Conservation (phyloP, 2,797 vertebrate genomes). For the Pteronotus mesoamericanus region DNA sequence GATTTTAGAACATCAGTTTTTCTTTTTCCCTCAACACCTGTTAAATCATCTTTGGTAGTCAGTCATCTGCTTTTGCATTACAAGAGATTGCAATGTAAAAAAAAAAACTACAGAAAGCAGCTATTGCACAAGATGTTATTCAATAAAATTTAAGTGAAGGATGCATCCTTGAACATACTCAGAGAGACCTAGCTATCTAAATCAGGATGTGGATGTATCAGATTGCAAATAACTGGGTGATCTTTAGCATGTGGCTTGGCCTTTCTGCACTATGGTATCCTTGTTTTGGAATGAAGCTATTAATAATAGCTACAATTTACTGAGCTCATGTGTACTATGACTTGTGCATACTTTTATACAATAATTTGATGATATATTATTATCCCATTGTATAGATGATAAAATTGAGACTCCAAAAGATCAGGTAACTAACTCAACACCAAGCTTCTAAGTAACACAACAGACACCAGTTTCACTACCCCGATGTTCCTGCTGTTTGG, state of each 20-base stretch:
- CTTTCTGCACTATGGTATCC: not conserved
- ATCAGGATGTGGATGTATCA: not conserved
- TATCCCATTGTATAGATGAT: not conserved
- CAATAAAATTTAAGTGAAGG: not conserved
- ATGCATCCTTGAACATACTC: not conserved
- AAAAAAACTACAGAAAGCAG: not conserved
- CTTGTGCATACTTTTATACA: not conserved
- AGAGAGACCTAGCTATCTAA: not conserved
- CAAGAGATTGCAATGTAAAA: slow-evolving; percentile 40
- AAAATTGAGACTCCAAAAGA: not conserved
- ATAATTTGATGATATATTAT: not conserved
- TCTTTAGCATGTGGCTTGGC: not conserved
- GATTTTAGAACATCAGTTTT: not conserved
- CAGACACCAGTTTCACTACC: not conserved
- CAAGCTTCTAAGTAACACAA: not conserved
- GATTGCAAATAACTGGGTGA: not conserved
- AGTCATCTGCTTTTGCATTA: slow-evolving; percentile 49
- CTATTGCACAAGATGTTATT: not conserved
- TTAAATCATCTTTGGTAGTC: not conserved
- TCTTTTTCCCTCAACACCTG: not conserved
- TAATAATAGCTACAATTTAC: not conserved
- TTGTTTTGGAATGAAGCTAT: slow-evolving; percentile 1
- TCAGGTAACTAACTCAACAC: not conserved
- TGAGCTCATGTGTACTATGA: not conserved
- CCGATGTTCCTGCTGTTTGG: not conserved